Evolutionary conservation across 1,140 invertebrate genomes (phyloP), one percentile per base, ranked within the genome.

Genomic region (Plectus sambesii): DNA sequence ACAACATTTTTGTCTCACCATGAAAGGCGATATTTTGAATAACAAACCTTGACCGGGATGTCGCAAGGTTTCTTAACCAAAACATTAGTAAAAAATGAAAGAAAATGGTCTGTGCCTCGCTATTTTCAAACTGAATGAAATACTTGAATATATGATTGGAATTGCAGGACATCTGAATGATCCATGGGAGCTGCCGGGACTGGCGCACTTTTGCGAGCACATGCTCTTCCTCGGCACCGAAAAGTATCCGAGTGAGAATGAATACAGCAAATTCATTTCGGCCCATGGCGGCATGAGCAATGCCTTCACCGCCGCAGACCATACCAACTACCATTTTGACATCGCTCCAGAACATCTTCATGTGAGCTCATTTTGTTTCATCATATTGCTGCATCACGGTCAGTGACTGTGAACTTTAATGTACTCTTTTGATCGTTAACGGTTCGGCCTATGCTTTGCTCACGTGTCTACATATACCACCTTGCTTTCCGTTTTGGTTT

Each of bases 181-280:
- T 73, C 88, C 89, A 0, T 74, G 77, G 29, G 78, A 87, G 42
- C 61, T 94, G 5, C 85, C 84, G 3, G 90, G 90, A 0, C 70
- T 96, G 46, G 89, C 90, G 9, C 90, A 96, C 70, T 96, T 97
- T 70, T 90, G 85, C 70, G 90, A 97, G 69, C 90, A 97, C 68
- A 96, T 97, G 90, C 74, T 97, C 3, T 97, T 96, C 70, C 71
- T 94, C 37, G 90, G 90, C 9, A 94, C 83, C 37, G 74, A 85
- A 58, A 75, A 74, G 73, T 97, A 92, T 76, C 89, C 90, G 25
- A 75, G 81, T 63, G 84, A 92, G 72, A 94, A 94, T 74, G 84
- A 86, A 51, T 96, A 94, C 64, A 81, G 76, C 47, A 85, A 71
- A 42, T 96, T 82, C 73, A 69, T 96, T 5, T 82, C 80, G 12